Conservation (phyloP, 2,113 vertebrate species). For the Oreochromis aureus region DNA sequence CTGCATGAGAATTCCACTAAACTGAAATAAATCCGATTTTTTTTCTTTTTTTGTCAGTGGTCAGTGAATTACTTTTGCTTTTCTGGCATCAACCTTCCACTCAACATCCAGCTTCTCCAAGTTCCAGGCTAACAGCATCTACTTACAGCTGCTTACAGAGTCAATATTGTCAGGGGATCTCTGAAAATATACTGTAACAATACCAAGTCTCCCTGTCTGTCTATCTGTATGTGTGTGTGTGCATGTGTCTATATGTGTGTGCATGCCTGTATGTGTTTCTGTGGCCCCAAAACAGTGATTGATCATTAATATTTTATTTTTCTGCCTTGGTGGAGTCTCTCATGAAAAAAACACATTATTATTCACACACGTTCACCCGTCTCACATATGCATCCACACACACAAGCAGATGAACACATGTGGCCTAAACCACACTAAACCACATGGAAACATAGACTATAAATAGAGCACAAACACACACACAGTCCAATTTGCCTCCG, state of each 20-base stretch:
- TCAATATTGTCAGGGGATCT: neutral
- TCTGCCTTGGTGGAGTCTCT: conserved; percentile 31
- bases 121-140: neutral
- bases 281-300: conserved; percentile 44
- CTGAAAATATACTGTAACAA: conserved; percentile 1
- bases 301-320: conserved; percentile 62
- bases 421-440: neutral
- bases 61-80: neutral
- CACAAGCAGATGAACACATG: neutral
- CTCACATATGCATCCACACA: neutral
- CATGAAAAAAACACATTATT: conserved; percentile 50
- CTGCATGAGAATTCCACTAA: neutral
- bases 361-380: conserved; percentile 32
- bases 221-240: neutral
- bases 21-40: neutral
- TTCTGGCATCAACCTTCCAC: neutral
- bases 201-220: neutral
- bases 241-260: neutral
- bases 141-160: neutral
- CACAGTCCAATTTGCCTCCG: conserved; percentile 16
- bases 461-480: neutral
- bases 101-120: neutral
- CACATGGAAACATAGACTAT: neutral
- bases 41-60: neutral
- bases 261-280: neutral